These are phyloP conservation scores for Mellivora capensis DNA, from an alignment of 2,113 vertebrate genomes.

Conservation along the genomic window DNA sequence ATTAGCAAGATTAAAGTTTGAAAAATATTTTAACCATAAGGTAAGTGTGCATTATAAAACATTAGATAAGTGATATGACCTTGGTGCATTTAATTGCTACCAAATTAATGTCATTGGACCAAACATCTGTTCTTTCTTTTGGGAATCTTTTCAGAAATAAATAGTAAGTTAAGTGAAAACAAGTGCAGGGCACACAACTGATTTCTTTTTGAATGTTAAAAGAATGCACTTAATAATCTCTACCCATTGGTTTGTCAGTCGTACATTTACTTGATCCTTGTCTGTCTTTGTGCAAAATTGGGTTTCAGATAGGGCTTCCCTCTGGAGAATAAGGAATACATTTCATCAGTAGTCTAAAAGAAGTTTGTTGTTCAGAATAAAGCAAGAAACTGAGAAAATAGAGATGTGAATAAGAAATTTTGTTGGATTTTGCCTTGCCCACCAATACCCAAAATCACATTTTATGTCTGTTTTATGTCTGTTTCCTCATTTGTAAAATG, in stretches of 20 bases:
- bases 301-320: background rate
- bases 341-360: background rate
- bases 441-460: background rate
- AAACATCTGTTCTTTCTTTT: background rate
- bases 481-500: background rate
- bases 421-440: background rate
- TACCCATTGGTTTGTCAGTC: background rate
- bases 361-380: constrained; percentile 5
- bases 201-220: background rate
- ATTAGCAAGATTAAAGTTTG: constrained; percentile 95
- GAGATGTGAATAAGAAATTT: background rate
- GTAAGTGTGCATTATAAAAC: constrained; percentile 78
- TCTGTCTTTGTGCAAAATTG: background rate
- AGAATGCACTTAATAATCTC: background rate
- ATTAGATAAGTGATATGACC: background rate
- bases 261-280: background rate
- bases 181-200: background rate
- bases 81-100: background rate
- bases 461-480: background rate
- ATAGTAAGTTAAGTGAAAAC: background rate
- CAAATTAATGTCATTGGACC: background rate
- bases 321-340: background rate
- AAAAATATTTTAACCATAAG: constrained; percentile 99
- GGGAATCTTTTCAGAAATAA: constrained; percentile 24
- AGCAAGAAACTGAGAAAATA: background rate